Base-by-base conservation (phyloP, 2,888 invertebrate species). In the Tenthredo distinguenda region DNA sequence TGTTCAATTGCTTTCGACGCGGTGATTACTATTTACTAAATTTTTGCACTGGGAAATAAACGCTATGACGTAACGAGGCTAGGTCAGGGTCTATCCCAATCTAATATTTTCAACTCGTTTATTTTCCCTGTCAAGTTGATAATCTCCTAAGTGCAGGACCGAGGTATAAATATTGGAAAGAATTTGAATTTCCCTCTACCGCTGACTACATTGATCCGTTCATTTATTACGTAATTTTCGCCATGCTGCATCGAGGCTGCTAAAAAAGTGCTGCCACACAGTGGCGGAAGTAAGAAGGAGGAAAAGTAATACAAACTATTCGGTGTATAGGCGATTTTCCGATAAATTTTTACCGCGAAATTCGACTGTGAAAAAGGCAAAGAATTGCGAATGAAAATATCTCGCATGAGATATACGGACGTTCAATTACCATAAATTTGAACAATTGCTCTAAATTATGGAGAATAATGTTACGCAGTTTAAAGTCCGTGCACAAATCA, bases 161-260 rank as follows among this genome's bases (percentile, higher is more conserved):
- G 62, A 21, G n/a, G 5, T 62, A 62, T 62, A 62, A 26, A 12
- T 62, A 62, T 62, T 62, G 9, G 21, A 62, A 9, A 18, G n/a
- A 55, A 34, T 10, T 77, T 18, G 34, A 50, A 77, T 74, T 43
- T 77, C 31, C 55, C 18, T 77, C 2, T 77, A n/a, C 47, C 26
- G 50, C 50, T 2, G 21, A 15, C 26, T 5, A 55, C 26, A 77
- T 77, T n/a, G 77, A 77, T 77, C 77, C 77, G 50, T 77, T 21
- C 43, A 5, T 74, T 74, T 74, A 43, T 74, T 40, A 74, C 74
- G 74, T 74, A 74, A 43, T 74, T 43, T 74, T 43, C 74, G 43
- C 43, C 40, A 43, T 74, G 21, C 74, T 77, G 77, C 31, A 26
- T 31, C 34, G 77, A 47, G 31, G 50, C 34, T 55, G 77, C 15